Evolutionary conservation across 2,888 invertebrate species (phyloP).

Genomic region (Allolobophora icterica): DNA sequence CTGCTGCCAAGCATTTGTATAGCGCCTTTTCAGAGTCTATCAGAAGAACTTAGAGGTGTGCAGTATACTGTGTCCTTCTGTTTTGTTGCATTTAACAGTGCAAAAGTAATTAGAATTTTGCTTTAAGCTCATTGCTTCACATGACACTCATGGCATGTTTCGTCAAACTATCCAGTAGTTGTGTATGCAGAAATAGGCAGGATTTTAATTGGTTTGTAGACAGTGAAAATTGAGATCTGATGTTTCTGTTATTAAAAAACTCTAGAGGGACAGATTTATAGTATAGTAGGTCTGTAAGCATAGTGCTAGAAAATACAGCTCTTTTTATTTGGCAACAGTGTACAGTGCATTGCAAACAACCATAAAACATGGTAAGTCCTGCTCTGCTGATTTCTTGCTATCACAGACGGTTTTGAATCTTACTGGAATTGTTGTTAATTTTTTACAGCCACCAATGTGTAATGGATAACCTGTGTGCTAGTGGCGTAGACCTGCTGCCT

Average conservation of each 20-base stretch:
- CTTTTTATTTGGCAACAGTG: too few species aligned
- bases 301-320: too few species aligned
- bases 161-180: neutral
- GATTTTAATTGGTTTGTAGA: neutral
- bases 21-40: neutral
- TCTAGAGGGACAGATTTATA: too few species aligned
- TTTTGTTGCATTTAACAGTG: neutral
- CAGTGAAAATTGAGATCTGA: neutral
- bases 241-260: neutral
- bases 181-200: neutral
- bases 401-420: neutral
- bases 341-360: too few species aligned
- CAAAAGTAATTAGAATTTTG: neutral
- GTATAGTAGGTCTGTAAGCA: too few species aligned
- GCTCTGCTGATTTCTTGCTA: too few species aligned
- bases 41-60: neutral
- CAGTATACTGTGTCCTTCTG: neutral
- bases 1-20: neutral
- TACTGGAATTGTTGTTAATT: neutral
- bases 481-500: slow-evolving; percentile 4
- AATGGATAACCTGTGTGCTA: slow-evolving; percentile 25
- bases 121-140: neutral
- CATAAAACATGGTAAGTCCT: too few species aligned
- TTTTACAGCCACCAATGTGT: neutral
- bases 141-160: neutral